Conservation (phyloP, 2,797 vertebrate species). For the Gadopsis bispinosus region DNA sequence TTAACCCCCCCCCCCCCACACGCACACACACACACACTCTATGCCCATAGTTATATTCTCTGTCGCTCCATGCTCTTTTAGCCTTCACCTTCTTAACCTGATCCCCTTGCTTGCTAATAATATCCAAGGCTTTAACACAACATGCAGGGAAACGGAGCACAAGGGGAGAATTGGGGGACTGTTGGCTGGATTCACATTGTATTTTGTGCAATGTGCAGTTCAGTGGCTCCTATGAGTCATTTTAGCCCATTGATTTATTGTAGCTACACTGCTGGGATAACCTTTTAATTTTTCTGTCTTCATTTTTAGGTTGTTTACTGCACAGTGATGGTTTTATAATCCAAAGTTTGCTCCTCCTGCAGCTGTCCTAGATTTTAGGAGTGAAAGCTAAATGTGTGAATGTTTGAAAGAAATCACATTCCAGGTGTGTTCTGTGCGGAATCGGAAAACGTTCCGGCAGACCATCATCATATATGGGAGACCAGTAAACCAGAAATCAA, state of each 20-base stretch:
- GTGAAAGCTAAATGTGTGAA: background rate
- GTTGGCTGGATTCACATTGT: conserved; percentile 58
- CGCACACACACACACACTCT: background rate
- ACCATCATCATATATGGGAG: background rate
- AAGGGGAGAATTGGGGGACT: conserved; percentile 42
- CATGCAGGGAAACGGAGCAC: conserved; percentile 52
- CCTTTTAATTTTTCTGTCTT: conserved; percentile 28
- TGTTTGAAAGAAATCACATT: background rate
- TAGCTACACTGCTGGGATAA: conserved; percentile 13
- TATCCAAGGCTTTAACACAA: conserved; percentile 55
- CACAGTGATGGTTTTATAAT: background rate
- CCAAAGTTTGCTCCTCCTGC: background rate
- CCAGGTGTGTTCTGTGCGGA: no score
- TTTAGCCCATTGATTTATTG: conserved; percentile 58
- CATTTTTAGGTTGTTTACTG: conserved; percentile 34
- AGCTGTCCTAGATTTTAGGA: background rate
- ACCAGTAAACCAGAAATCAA: background rate
- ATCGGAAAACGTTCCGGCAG: background rate
- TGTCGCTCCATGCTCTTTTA: conserved; percentile 45
- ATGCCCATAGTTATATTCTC: conserved; percentile 21
- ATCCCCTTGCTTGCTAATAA: conserved; percentile 63
- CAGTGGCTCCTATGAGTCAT: conserved; percentile 46
- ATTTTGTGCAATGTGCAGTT: conserved; percentile 57
- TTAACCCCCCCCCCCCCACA: no score
- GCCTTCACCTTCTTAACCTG: conserved; percentile 62